phyloP scores from a whole-genome alignment of 2,113 vertebrate species.

The Tringa solitaria region DNA sequence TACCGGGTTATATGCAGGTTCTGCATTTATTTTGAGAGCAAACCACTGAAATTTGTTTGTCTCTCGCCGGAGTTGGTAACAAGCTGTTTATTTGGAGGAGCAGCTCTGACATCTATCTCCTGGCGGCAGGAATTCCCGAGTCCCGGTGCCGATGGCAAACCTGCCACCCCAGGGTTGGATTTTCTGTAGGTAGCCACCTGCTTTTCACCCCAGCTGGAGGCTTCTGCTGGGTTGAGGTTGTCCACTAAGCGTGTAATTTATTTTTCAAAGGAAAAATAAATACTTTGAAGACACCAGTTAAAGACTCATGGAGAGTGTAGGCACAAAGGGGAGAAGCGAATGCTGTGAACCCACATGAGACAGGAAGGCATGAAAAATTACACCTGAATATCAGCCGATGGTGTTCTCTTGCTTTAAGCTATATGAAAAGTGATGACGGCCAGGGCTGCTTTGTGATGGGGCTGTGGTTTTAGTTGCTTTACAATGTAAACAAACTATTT shows the following conservation, averaged over 20 bases:
- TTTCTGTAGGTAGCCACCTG: not conserved
- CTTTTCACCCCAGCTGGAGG: not conserved
- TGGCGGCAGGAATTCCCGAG: not conserved
- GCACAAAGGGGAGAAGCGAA: not conserved
- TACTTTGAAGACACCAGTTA: not conserved
- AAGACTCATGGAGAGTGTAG: rapidly evolving
- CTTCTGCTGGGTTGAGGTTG: not conserved
- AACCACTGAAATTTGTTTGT: not conserved
- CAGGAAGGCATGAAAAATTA: not conserved
- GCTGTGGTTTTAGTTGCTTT: not conserved
- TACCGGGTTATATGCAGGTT: not conserved
- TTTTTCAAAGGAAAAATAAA: not conserved
- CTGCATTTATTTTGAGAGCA: not conserved
- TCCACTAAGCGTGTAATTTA: not conserved
- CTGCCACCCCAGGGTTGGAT: not conserved
- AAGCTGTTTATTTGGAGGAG: not conserved
- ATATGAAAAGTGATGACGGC: rapidly evolving
- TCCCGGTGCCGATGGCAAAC: rapidly evolving
- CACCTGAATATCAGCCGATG: not conserved
- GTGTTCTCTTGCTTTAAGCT: not conserved
- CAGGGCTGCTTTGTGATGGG: not conserved
- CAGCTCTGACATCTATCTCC: not conserved
- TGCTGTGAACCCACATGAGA: not conserved
- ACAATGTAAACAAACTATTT: not conserved
- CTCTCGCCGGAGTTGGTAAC: not conserved